These are phyloP conservation scores for Eciton burchellii DNA, from an alignment of 1,140 invertebrate genomes.

Conservation along the genomic window DNA sequence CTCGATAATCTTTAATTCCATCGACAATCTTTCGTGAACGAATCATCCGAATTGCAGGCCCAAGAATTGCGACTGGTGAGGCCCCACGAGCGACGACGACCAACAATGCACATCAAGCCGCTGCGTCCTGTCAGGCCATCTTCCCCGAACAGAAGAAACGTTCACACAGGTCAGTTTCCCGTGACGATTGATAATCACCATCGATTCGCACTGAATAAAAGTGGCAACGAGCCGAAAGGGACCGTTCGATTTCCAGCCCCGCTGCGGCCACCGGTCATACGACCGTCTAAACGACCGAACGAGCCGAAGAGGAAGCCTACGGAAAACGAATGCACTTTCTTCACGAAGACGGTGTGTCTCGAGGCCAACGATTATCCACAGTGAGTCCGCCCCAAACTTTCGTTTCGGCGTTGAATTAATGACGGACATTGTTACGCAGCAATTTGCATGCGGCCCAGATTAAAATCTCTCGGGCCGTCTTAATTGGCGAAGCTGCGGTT, in stretches of 20 bases:
- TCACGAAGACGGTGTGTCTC: conserved; percentile 91
- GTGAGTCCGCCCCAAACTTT: conserved; percentile 85
- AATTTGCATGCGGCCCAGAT: conserved; percentile 50
- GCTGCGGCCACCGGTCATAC: conserved; percentile 61
- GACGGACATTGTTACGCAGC: conserved; percentile 51
- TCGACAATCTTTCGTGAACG: background rate
- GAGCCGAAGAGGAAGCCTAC: conserved; percentile 75
- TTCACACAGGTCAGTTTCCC: conserved; percentile 77
- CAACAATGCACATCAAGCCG: conserved; percentile 71
- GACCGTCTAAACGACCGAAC: conserved; percentile 70
- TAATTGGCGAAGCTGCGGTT: conserved; percentile 47
- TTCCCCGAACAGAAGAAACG: conserved; percentile 78
- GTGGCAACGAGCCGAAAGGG: background rate
- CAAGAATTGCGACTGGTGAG: conserved; percentile 79
- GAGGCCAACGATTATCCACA: conserved; percentile 91
- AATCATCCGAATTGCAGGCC: conserved; percentile 77
- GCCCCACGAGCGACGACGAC: conserved; percentile 71
- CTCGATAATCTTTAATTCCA: background rate
- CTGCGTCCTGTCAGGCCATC: conserved; percentile 62
- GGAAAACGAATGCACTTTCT: conserved; percentile 88
- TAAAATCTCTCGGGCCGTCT: conserved; percentile 49
- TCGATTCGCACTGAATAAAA: conserved; percentile 5
- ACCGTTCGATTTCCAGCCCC: conserved; percentile 59
- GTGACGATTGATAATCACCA: background rate
- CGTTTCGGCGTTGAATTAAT: conserved; percentile 58